Conservation (phyloP, 2,113 vertebrate genomes). For the Neolamprologus modestus region DNA sequence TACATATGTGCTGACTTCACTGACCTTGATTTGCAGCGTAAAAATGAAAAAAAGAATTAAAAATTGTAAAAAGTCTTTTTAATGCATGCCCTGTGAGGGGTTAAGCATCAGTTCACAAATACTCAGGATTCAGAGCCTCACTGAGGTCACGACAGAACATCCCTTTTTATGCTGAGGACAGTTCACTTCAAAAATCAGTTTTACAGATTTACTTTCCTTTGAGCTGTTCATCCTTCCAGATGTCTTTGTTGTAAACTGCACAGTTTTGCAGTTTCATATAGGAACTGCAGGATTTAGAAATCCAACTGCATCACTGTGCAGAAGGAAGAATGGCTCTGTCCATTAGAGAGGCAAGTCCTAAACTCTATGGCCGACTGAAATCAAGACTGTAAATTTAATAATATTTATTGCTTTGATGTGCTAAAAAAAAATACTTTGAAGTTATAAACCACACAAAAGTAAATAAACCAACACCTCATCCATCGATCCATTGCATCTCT, state of each 20-base stretch:
- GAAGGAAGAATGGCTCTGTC: background rate
- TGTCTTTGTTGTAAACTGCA: background rate
- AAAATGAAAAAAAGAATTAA: background rate
- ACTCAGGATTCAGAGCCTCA: background rate
- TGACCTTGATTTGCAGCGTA: background rate
- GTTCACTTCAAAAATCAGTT: background rate
- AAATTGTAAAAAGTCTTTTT: background rate
- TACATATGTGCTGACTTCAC: background rate
- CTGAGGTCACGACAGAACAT: background rate
- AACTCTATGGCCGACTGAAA: rapidly evolving
- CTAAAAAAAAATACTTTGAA: background rate
- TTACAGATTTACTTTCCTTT: background rate
- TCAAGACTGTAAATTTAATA: background rate
- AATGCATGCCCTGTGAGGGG: background rate
- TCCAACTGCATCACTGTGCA: background rate
- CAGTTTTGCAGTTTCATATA: background rate
- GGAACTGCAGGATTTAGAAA: background rate
- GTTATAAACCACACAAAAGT: background rate
- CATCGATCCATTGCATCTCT: background rate
- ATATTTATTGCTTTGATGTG: background rate
- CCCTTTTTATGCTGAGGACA: background rate
- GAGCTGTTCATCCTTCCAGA: background rate
- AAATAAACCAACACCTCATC: background rate
- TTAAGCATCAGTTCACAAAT: background rate
- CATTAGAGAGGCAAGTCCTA: background rate